Evolutionary conservation across 2,113 vertebrate species (phyloP).

Genomic region (Seriola quinqueradiata): DNA sequence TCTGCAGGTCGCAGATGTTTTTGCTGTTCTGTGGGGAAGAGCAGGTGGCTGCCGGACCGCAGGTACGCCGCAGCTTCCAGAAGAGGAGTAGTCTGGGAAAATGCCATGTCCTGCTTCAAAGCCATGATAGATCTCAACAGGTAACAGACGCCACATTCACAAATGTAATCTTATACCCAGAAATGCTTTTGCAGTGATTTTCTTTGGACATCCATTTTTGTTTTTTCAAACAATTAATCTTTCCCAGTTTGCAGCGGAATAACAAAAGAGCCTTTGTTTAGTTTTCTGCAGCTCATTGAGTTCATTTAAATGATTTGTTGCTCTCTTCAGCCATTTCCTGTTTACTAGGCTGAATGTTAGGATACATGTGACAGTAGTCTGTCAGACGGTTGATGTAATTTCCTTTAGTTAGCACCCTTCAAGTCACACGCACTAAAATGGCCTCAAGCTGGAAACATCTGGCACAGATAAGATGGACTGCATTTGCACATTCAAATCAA

Average conservation of each 20-base stretch:
- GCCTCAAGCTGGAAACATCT: conserved; percentile 60
- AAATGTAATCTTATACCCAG: conserved; percentile 5
- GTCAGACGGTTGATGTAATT: conserved; percentile 65
- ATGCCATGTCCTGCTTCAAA: conserved; percentile 28
- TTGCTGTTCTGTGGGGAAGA: conserved; percentile 41
- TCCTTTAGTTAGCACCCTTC: conserved; percentile 60
- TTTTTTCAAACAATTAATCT: neutral
- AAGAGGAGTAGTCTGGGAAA: conserved; percentile 36
- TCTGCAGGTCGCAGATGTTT: conserved; percentile 68
- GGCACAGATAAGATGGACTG: conserved; percentile 41
- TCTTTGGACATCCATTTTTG: neutral
- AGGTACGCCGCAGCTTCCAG: conserved; percentile 44
- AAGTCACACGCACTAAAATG: conserved; percentile 15
- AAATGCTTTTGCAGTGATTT: conserved; percentile 22
- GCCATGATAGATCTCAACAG: neutral
- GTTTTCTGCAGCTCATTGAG: conserved; percentile 35
- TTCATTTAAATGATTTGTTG: conserved; percentile 55
- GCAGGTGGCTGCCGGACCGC: conserved; percentile 68
- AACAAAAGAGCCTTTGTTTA: conserved; percentile 10
- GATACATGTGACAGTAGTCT: conserved; percentile 60
- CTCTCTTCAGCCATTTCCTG: conserved; percentile 61
- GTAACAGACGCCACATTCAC: conserved; percentile 12
- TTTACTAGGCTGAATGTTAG: conserved; percentile 60
- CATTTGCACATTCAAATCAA: conserved; percentile 15
- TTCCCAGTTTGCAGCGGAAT: neutral